These are phyloP conservation scores for Percopsis transmontana DNA, from an alignment of 2,113 vertebrate species.

Conservation along the genomic window DNA sequence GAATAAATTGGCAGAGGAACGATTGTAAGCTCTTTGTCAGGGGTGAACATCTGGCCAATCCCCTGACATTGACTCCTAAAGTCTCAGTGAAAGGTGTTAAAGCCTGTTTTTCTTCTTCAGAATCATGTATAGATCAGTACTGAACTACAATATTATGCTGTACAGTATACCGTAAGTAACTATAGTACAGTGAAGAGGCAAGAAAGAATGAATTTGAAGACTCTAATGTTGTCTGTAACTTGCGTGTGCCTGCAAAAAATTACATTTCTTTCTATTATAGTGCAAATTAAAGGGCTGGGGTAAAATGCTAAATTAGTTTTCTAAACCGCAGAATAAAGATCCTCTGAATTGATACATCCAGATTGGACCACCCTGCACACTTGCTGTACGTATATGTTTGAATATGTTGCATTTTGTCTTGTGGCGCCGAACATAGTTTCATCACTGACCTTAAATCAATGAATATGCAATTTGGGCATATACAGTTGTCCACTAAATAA, in stretches of 20 bases:
- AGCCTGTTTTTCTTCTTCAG: too few species aligned
- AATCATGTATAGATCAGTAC: too few species aligned
- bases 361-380: background rate
- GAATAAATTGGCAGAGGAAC: background rate
- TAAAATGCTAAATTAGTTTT: background rate
- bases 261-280: constrained; percentile 1
- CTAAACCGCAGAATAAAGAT: constrained; percentile 4
- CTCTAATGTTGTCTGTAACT: background rate
- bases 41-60: background rate
- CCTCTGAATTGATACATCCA: background rate
- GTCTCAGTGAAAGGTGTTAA: background rate
- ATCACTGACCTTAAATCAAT: too few species aligned
- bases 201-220: too few species aligned
- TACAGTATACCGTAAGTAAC: too few species aligned
- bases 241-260: background rate
- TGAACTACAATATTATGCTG: too few species aligned
- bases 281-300: background rate
- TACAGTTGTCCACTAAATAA: background rate
- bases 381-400: background rate
- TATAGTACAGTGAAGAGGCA: too few species aligned
- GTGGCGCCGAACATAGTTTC: background rate
- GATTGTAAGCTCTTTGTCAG: background rate
- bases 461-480: background rate
- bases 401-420: background rate
- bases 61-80: background rate